Percentiles rank a stretch among this genome's conserved stretches.
Conservation (phyloP, 2,888 invertebrate genomes). For the Agrochola lota region DNA sequence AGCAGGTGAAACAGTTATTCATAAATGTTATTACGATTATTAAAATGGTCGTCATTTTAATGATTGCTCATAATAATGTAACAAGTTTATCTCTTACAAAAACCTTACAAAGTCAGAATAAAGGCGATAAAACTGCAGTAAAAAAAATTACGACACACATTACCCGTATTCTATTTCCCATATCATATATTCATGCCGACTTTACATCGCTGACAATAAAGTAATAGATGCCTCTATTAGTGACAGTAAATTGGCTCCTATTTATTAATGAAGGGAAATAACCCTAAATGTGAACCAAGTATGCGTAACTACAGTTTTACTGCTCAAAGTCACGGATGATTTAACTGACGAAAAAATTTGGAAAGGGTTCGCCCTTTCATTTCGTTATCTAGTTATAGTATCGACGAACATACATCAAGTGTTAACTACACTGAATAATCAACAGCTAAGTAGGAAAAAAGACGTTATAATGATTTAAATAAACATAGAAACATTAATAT, state of each 20-base stretch:
- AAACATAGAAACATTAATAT: slow-evolving; percentile 54
- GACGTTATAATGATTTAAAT: slow-evolving; percentile 49
- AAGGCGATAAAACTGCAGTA: slow-evolving; percentile 47
- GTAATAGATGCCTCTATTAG: slow-evolving; percentile 65
- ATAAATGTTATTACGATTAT: slow-evolving; percentile 14
- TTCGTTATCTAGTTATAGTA: slow-evolving; percentile 66
- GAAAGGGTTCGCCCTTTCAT: slow-evolving; percentile 60
- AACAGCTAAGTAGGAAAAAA: slow-evolving; percentile 39
- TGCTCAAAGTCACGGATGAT: slow-evolving; percentile 83
- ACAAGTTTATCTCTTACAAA: slow-evolving; percentile 12
- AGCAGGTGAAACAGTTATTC: slow-evolving; percentile 7
- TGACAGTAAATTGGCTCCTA: slow-evolving; percentile 70
- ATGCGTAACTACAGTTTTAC: slow-evolving; percentile 77
- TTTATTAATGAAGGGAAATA: slow-evolving; percentile 78
- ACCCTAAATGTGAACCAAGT: slow-evolving; percentile 76
- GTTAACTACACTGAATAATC: slow-evolving; percentile 39
- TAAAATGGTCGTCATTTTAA: slow-evolving; percentile 17
- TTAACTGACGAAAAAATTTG: slow-evolving; percentile 78
- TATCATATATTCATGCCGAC: slow-evolving; percentile 34
- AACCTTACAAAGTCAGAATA: slow-evolving; percentile 32
- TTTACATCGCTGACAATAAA: slow-evolving; percentile 47
- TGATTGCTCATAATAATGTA: slow-evolving; percentile 13
- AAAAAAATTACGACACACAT: slow-evolving; percentile 44
- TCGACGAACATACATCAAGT: slow-evolving; percentile 62
- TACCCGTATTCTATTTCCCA: slow-evolving; percentile 29